Percentiles rank a stretch among this genome's conserved stretches.
phyloP scores from a whole-genome alignment of 2,797 vertebrate species.

The Gambelia wislizenii region DNA sequence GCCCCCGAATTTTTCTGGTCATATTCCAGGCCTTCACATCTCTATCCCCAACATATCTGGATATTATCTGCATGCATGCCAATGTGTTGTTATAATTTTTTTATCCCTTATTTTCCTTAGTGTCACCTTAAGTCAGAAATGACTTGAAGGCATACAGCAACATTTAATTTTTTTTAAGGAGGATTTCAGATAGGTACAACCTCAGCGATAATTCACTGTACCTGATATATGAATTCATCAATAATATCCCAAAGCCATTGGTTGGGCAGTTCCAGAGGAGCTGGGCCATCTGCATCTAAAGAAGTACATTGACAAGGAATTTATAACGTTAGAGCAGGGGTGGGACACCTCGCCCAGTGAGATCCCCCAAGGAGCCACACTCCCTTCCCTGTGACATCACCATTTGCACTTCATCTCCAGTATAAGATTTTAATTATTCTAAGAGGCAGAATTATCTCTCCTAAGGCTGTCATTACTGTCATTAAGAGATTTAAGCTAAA shows the following conservation, averaged over 20 bases:
- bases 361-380: too few relatives aligned
- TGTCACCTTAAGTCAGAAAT: too few relatives aligned
- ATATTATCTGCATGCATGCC: not conserved
- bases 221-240: constrained; percentile 99
- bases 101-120: not conserved
- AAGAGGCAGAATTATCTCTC: too few relatives aligned
- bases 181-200: not conserved
- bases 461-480: too few relatives aligned
- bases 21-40: too few relatives aligned
- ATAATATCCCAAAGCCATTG: constrained; percentile 99
- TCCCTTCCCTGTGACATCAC: too few relatives aligned
- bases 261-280: constrained; percentile 96
- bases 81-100: not conserved
- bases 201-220: constrained; percentile 59
- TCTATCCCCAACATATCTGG: too few relatives aligned
- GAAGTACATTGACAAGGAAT: constrained; percentile 12
- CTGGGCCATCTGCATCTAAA: constrained; percentile 96
- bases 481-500: too few relatives aligned
- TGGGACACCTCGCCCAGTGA: not conserved
- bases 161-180: not conserved
- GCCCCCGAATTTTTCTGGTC: too few relatives aligned
- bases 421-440: too few relatives aligned
- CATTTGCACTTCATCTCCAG: too few relatives aligned
- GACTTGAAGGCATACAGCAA: too few relatives aligned
- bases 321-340: not conserved